Base-by-base conservation (phyloP, 2,797 vertebrate genomes). In the Semaprochilodus insignis region DNA sequence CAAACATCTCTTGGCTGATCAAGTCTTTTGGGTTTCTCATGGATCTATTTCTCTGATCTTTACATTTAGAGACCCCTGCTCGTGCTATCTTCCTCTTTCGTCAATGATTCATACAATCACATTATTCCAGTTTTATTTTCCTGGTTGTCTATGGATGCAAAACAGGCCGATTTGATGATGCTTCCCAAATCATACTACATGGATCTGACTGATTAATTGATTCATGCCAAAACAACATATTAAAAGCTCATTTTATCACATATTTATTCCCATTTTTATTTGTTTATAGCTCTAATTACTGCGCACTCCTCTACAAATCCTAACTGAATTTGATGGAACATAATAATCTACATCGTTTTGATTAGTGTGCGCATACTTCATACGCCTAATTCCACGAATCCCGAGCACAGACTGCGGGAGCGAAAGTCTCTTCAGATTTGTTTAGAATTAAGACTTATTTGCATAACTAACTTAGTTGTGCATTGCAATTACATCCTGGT, bases 401-500 rank as follows among this genome's bases (percentile, higher is more conserved):
- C n/a, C 36, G 25, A 2, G n/a, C 67, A 6, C 2, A 51, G 19
- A 15, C 40, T 51, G 36, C 19, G 19, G 10, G 1, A 74, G 60
- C 40, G 60, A 21, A 55, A 25, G 60, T 25, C 21, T 73, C 44
- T 65, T 81, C 63, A 74, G 34, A 63, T 74, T 55, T 81, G 59
- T 81, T 73, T 54, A 66, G 59, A 81, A 16, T 57, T 40, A 74
- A 55, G 27, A 7, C 70, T 65, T 19, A 81, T 81, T 65, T 81
- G 27, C 78, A 81, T 74, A 74, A 55, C 65, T 66, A 74, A 65
- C 36, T 81, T 51, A 36, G 48, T 23, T 65, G 27, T 19, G 60
- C 34, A 52, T 52, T 74, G 48, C 73, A 74, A 74, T 66, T 81
- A 74, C 51, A 81, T 27, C 70, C 51, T 23, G n/a, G 27, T 74